Base-by-base conservation (phyloP, 1,140 invertebrate genomes). In the Homarus americanus region DNA sequence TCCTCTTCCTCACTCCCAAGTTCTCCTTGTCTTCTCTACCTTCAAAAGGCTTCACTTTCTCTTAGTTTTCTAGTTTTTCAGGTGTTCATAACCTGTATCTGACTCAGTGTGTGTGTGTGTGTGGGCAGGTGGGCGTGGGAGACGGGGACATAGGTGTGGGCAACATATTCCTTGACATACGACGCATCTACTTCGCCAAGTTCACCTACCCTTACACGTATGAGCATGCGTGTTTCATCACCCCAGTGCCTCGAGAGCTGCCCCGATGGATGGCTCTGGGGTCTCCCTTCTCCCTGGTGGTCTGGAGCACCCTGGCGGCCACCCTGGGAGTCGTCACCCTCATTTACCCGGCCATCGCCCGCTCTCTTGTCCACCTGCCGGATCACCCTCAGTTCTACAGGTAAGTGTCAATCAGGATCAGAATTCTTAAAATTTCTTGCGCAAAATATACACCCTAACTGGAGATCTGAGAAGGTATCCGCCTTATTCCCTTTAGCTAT, bases 161-260 rank as follows among this genome's bases (percentile, higher is more conserved):
- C 10, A 83, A 83, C 36, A 83, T 83, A 0, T 83, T 83, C 82
- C 63, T 83, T 0, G 82, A 83, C 36, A 32, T 83, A 1, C 38
- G 20, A 32, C 41, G 82, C 32, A 69, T 24, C 82, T 32, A 36
- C 0, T 69, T 28, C 82, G 58, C 58, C 58, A 40, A 17, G 1
- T 69, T 69, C 34, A 32, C 82, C 1, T 83, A 83, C 63, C 82
- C 82, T 15, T 83, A 83, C 82, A 69, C 82, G 12, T 83, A 83
- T 36, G 82, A 83, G 63, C 58, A 38, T 28, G 82, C 82, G 2
- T 83, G 82, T 36, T 83, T 83, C 82, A 69, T 83, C 36, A 83
- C 82, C 34, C 82, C 82, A 10, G 63, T 58, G 34, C 82, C 82
- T 34, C 10, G 38, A 36, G 49, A 58, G 20, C 36, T 83, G 15